A percentile compares a stretch with the other conserved stretches of the same genome.
phyloP scores from a whole-genome alignment of 2,888 invertebrate genomes.

The Aporophyla lueneburgensis region DNA sequence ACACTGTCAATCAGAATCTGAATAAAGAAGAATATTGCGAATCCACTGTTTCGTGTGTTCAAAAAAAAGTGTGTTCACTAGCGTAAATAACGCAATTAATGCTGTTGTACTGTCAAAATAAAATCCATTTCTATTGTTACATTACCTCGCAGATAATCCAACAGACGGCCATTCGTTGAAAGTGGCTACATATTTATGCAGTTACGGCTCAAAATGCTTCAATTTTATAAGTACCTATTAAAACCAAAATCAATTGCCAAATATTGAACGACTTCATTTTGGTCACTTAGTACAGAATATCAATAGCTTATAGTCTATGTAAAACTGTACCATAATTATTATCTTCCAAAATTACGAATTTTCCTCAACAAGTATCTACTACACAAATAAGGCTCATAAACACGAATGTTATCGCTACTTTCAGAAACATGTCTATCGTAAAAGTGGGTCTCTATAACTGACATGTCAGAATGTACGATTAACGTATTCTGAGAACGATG shows the following conservation, averaged over 20 bases:
- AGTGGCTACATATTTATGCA: neutral
- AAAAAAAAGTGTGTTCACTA: too few species aligned
- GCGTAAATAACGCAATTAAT: too few species aligned
- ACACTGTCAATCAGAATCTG: too few species aligned
- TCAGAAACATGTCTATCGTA: constrained; percentile 35
- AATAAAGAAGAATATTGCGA: too few species aligned
- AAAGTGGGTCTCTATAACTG: constrained; percentile 40
- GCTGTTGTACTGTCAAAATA: too few species aligned
- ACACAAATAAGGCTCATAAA: constrained; percentile 29
- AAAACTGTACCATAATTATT: neutral
- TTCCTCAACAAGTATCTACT: constrained; percentile 11
- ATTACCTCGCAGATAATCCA: too few species aligned
- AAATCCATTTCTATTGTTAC: too few species aligned
- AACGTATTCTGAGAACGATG: constrained; percentile 26
- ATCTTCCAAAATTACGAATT: neutral
- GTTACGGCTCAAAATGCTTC: neutral
- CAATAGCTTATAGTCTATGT: neutral
- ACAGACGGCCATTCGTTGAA: neutral
- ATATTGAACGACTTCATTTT: neutral
- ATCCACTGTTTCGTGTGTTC: too few species aligned
- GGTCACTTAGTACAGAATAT: neutral
- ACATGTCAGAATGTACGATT: constrained; percentile 39
- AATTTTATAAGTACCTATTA: neutral
- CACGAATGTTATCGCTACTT: constrained; percentile 24
- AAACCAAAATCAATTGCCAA: neutral